Evolutionary conservation across 1,140 invertebrate genomes (phyloP).

Genomic region (Plectus sambesii): DNA sequence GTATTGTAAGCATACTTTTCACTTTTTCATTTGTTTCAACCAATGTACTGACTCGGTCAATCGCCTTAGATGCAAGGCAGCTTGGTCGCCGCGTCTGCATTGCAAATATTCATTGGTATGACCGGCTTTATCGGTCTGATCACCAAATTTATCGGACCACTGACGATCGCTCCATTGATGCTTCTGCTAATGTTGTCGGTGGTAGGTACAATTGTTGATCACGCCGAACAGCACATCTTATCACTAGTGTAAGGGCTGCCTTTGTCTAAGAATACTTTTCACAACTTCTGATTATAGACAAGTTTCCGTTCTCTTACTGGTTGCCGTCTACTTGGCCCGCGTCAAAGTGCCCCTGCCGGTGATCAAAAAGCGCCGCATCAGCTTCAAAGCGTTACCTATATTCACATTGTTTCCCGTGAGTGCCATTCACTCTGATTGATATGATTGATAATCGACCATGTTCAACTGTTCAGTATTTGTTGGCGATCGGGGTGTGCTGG

Average conservation of each 20-base stretch:
- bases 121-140: constrained; percentile 47
- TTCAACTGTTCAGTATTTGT: constrained; percentile 16
- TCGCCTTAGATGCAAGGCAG: constrained; percentile 24
- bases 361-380: constrained; percentile 28
- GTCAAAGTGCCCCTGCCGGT: constrained; percentile 35
- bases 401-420: constrained; percentile 46
- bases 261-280: not conserved
- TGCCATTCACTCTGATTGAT: constrained; percentile 3
- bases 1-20: too few species aligned
- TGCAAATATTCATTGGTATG: constrained; percentile 45
- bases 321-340: constrained; percentile 41
- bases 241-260: constrained; percentile 43
- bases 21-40: too few species aligned
- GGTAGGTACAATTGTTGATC: constrained; percentile 38
- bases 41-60: too few species aligned
- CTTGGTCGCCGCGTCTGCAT: constrained; percentile 37
- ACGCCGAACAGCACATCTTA: constrained; percentile 35
- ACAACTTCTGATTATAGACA: constrained; percentile 36
- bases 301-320: constrained; percentile 37
- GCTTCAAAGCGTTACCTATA: constrained; percentile 35
- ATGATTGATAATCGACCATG: too few species aligned
- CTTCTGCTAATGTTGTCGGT: constrained; percentile 45
- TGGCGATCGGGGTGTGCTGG: constrained; percentile 25
- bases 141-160: constrained; percentile 42
- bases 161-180: constrained; percentile 37